phyloP scores from a whole-genome alignment of 2,888 invertebrate species.

The Syritta pipiens region DNA sequence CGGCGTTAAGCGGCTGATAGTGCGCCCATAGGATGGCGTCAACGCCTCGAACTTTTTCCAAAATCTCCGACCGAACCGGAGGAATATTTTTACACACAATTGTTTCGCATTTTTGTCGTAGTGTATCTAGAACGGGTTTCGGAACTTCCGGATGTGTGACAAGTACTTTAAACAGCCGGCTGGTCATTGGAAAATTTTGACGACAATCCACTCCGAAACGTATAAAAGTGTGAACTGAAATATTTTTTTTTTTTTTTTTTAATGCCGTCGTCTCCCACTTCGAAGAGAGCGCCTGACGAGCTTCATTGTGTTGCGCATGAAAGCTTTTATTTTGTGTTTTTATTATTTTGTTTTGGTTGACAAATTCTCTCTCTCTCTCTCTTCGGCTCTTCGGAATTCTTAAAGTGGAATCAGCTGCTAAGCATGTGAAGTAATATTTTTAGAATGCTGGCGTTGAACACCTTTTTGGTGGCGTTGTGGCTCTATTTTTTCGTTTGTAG shows the following conservation, averaged over 20 bases:
- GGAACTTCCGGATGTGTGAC: conserved; percentile 86
- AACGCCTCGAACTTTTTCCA: conserved; percentile 75
- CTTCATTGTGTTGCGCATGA: not conserved
- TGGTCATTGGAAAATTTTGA: conserved; percentile 47
- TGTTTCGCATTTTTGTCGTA: conserved; percentile 80
- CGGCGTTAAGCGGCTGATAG: conserved; percentile 75
- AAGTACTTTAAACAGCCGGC: conserved; percentile 80
- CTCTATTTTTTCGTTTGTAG: too few species aligned
- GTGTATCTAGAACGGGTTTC: conserved; percentile 82
- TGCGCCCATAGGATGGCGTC: conserved; percentile 78
- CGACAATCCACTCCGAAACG: conserved; percentile 8
- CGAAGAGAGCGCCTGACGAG: not conserved
- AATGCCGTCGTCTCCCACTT: too few species aligned
- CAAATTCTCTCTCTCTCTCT: too few species aligned
- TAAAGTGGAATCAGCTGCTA: not conserved
- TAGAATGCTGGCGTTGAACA: not conserved
- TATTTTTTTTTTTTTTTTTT: too few species aligned
- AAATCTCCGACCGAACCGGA: conserved; percentile 74
- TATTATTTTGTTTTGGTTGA: too few species aligned
- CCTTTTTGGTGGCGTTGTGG: not conserved
- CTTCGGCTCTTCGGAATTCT: not conserved
- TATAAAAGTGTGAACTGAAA: conserved; percentile 35
- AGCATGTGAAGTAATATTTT: not conserved
- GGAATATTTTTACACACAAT: conserved; percentile 75
- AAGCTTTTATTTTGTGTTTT: too few species aligned